These are phyloP conservation scores for Cerceris rybyensis DNA, from an alignment of 2,888 invertebrate genomes.

Conservation along the genomic window DNA sequence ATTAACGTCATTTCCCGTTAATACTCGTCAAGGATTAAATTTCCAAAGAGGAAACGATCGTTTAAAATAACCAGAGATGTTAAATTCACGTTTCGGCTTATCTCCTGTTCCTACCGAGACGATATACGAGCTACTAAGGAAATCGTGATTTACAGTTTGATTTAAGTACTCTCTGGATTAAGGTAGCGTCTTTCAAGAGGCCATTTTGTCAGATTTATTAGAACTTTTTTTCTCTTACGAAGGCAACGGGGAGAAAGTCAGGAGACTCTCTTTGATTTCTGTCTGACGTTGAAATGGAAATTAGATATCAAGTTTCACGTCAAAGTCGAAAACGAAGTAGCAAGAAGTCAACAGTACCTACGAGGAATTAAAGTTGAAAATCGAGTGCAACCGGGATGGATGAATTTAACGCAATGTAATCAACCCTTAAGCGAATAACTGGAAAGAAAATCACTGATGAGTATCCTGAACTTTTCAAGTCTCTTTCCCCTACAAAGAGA, in stretches of 20 bases:
- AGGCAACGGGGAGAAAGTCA: neutral
- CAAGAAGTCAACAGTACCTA: too few relatives aligned
- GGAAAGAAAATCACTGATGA: neutral
- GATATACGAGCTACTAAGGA: constrained; percentile 35
- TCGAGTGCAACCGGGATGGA: neutral
- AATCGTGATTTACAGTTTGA: constrained; percentile 61
- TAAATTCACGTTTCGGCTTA: constrained; percentile 50
- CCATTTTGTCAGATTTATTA: constrained; percentile 58
- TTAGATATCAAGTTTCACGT: constrained; percentile 8
- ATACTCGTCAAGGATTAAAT: neutral
- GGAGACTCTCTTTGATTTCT: constrained; percentile 6
- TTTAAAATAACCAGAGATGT: constrained; percentile 42
- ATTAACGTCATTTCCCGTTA: neutral
- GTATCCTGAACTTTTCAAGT: too few relatives aligned
- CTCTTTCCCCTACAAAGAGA: neutral
- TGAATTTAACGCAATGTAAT: neutral
- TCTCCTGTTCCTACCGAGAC: constrained; percentile 44
- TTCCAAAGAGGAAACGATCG: neutral
- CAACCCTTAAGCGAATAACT: neutral
- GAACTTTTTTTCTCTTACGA: constrained; percentile 18
- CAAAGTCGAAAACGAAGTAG: neutral
- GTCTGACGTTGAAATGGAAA: neutral
- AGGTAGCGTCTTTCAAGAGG: constrained; percentile 51
- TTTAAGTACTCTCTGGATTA: constrained; percentile 58
- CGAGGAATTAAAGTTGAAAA: neutral